Evolutionary conservation across 2,113 vertebrate genomes (phyloP), one percentile per base, ranked within the genome.

Genomic region (Poecile atricapillus): DNA sequence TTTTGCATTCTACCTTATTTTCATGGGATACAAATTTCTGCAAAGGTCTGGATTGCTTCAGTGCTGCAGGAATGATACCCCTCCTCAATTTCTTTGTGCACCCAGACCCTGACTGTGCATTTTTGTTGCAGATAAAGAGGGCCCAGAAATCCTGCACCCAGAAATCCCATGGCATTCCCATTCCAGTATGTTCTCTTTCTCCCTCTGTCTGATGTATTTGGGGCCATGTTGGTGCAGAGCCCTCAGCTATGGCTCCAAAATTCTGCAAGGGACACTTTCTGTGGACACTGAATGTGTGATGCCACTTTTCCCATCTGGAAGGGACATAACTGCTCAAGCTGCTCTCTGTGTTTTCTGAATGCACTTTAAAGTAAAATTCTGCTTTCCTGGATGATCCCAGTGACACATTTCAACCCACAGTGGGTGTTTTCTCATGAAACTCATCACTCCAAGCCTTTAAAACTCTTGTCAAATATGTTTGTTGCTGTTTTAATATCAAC

Each of bases 151-250:
- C 21, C 9, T 19, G 65, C 2, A 35, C 3, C 4, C 20, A 44
- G 31, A 43, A 65, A 47, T 2, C 13, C 9, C 16, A 11, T 6
- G 6, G 2, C 9, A 31, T 63, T 88, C 53, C 33, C 3, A 0
- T 58, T 70, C 11, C 49, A 64, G 3, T 10, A 1, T n/a, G 7
- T 23, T 46, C 35, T 55, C 5, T 67, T 75, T 44, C 41, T 60
- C 44, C 44, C 53, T 60, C 6, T 50, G 21, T 5, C 28, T 52
- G 11, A 5, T 33, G 14, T 22, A 19, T 5, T 22, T 58, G 16
- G 46, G n/a, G 4, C 19, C 52, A 55, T 0, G 3, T 24, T 15
- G 50, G 13, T 16, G 56, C 52, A 53, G 33, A 62, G 11, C 19
- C 28, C 22, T 75, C 52, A 65, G 11, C n/a, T 19, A 7, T 27